Evolutionary conservation across 2,797 vertebrate genomes (phyloP), one percentile per base, ranked within the genome.

Genomic region (Aulostomus chinensis): DNA sequence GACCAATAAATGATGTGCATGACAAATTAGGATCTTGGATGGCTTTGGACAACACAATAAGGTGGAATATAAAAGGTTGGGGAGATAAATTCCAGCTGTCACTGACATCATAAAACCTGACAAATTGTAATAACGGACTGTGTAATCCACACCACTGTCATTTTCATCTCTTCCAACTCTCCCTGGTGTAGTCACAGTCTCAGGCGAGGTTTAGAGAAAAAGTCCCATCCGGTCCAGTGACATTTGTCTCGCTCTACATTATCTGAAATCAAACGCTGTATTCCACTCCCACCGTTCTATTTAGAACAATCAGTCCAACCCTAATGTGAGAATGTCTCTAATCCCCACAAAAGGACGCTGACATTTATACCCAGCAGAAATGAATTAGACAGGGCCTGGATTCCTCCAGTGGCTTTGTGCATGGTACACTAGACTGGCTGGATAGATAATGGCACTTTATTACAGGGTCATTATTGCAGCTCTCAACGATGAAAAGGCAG

Each of bases 181-280:
- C 59, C 38, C 80, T 76, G 83, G 78, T 61, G 78, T 70, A 67
- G 78, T 89, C 90, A 79, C 69, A 61, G 76, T 86, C 77, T 85
- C 74, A 61, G 76, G 78, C 84, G 78, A 70, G 70, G 69, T 76
- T 65, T 54, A 80, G 69, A 90, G 86, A 89, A 78, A 86, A 81
- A 84, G 62, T 42, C 59, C 68, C 80, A 79, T 84, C 85, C 72
- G 79, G 81, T 88, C 78, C 65, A 55, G 52, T 80, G 81, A 81
- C 84, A 80, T 88, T 90, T 89, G 86, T 91, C 84, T 87, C 68
- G 58, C 83, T 86, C 70, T 73, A 80, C 86, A 87, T 85, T 91
- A 91, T 91, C 90, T 92, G 88, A 92, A 92, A 92, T 93, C 89
- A 90, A 90, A 91, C 4, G 87, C 89, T 87, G 76, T 64, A 77